Evolutionary conservation across 2,888 invertebrate species (phyloP), one percentile per base, ranked within the genome.

Genomic region (Xylota segnis): DNA sequence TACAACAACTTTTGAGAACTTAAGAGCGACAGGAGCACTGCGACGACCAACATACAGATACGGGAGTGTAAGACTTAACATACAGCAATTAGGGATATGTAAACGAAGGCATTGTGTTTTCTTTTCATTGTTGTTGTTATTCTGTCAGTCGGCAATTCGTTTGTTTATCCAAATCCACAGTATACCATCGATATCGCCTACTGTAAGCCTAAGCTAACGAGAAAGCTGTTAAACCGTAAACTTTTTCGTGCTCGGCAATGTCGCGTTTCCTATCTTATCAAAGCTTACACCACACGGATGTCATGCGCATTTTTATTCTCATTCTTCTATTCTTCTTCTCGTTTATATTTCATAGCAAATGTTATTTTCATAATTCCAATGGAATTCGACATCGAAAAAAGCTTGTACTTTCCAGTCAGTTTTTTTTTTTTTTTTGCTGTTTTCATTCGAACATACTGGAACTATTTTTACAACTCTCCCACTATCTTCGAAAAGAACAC

Each of bases 211-310:
- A 34, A 82, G 76, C 86, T 86, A 86, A 86, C 82, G 58, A 47
- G 66, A 86, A 86, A 86, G 86, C 86, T 86, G 82, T 86, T 86
- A 82, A 72, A 58, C 82, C 82, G 68, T 76, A 56, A 82, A 82
- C 82, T 86, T 86, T 43, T 50, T 45, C 27, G 32, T 29, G 56
- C 65, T 56, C 40, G 63, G 59, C 76, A 76, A 70, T 76, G 65
- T 86, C 76, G 76, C 71, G 71, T 86, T 75, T 63, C 29, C 56
- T 61, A 74, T 83, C 58, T 63, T 75, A 63, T 63, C 61, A 40
- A n/a, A 86, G 82, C 86, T 86, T 82, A 50, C 29, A 45, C n/a
- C 29, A 45, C n/a, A 40, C 43, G 5, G 47, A 71, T 82, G 86
- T 47, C 82, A 86, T 86, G 86, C 86, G 86, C 84, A 45, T 58